These are phyloP conservation scores for Poeciliopsis presidionis DNA, from an alignment of 2,797 vertebrate genomes.

Conservation along the genomic window DNA sequence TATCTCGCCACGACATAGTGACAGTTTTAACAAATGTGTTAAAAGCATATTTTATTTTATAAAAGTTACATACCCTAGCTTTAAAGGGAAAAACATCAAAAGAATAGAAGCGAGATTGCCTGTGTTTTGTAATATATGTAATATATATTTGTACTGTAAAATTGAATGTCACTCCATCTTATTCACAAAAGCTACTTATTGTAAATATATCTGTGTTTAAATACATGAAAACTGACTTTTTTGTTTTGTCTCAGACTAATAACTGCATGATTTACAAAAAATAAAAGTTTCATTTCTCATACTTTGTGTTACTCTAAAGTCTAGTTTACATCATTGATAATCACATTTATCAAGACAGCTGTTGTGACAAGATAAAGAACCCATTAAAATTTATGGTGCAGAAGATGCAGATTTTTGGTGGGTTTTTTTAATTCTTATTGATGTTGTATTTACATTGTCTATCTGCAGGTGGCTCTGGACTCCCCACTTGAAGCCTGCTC, in stretches of 20 bases:
- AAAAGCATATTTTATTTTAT: no score
- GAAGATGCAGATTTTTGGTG: neutral
- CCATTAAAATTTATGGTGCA: neutral
- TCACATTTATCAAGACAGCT: neutral
- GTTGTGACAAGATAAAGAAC: neutral
- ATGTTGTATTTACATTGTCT: neutral
- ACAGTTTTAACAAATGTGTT: no score
- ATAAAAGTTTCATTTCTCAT: neutral
- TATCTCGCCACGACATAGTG: no score
- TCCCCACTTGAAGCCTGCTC: conserved; percentile 87
- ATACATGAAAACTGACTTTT: neutral
- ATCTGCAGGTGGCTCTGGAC: conserved; percentile 85
- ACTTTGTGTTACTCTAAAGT: neutral
- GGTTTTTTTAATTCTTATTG: neutral
- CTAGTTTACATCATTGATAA: neutral
- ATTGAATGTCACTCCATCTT: neutral
- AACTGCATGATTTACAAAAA: neutral
- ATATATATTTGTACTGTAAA: neutral
- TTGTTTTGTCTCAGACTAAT: neutral
- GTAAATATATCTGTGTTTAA: neutral
- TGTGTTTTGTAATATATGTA: neutral
- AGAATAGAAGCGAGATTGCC: neutral
- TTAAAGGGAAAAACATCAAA: neutral
- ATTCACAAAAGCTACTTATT: neutral
- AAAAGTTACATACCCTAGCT: no score